phyloP scores from a whole-genome alignment of 2,113 vertebrate genomes.

The Microcebus lehilahytsara region DNA sequence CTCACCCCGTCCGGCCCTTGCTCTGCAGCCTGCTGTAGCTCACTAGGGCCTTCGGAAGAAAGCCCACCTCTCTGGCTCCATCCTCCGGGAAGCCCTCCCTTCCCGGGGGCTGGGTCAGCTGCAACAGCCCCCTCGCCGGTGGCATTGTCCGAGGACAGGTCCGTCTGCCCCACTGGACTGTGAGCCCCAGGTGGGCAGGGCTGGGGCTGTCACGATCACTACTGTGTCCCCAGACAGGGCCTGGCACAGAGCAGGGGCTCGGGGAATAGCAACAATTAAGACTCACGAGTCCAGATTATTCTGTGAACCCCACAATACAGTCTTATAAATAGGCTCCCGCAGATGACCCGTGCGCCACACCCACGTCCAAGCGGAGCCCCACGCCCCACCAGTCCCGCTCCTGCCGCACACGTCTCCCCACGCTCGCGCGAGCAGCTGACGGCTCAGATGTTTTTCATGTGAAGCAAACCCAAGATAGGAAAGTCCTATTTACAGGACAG shows the following conservation, averaged over 20 bases:
- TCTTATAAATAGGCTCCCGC: not conserved
- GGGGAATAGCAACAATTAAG: not conserved
- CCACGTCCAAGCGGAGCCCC: no score
- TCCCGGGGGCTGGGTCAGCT: no score
- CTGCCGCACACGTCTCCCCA: not conserved
- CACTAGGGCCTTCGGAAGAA: not conserved
- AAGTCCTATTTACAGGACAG: not conserved
- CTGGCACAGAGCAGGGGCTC: not conserved
- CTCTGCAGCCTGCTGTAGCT: not conserved
- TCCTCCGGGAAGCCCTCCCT: not conserved
- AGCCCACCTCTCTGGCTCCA: not conserved
- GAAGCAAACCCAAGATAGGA: not conserved
- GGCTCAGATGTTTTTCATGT: not conserved
- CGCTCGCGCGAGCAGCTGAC: not conserved
- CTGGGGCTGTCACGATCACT: not conserved
- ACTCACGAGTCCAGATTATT: not conserved
- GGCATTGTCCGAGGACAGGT: not conserved
- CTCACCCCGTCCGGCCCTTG: not conserved
- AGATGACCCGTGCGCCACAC: not conserved
- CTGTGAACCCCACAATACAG: not conserved
- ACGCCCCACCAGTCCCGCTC: rapidly evolving
- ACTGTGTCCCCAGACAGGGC: not conserved
- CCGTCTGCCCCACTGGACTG: not conserved
- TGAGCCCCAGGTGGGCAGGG: not conserved
- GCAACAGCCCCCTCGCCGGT: not conserved